These are phyloP conservation scores for Uria lomvia DNA, from an alignment of 2,113 vertebrate species.

Conservation along the genomic window DNA sequence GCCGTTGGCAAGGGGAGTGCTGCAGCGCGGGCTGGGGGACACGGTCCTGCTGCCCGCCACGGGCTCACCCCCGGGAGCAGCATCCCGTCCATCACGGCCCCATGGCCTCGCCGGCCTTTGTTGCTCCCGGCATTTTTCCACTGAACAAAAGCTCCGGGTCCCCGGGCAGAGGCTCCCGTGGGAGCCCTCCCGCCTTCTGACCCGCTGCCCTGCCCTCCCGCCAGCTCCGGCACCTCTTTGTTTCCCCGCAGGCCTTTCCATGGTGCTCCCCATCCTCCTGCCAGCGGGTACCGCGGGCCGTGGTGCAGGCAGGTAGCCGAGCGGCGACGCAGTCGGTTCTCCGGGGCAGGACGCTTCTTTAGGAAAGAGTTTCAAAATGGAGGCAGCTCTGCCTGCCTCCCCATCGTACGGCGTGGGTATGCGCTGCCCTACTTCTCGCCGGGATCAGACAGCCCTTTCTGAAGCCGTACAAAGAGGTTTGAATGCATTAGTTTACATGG, in stretches of 20 bases:
- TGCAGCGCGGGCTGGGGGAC: neutral
- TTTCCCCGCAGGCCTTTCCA: neutral
- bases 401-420: neutral
- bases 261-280: neutral
- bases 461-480: neutral
- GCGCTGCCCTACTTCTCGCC: neutral
- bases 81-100: neutral
- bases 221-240: neutral
- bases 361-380: neutral
- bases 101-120: neutral
- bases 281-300: accelerated
- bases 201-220: neutral
- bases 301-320: neutral
- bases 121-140: neutral
- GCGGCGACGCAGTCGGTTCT: accelerated
- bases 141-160: neutral
- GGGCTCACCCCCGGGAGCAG: neutral
- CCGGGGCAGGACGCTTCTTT: accelerated
- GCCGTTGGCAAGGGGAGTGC: neutral
- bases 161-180: neutral
- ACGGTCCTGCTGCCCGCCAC: neutral
- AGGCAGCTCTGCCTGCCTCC: neutral
- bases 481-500: constrained; percentile 35
- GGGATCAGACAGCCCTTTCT: constrained; percentile 10
- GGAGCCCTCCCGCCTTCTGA: constrained; percentile 21